Evolutionary conservation across 2,113 vertebrate species (phyloP), one percentile per base, ranked within the genome.

Genomic region (Indri indri): DNA sequence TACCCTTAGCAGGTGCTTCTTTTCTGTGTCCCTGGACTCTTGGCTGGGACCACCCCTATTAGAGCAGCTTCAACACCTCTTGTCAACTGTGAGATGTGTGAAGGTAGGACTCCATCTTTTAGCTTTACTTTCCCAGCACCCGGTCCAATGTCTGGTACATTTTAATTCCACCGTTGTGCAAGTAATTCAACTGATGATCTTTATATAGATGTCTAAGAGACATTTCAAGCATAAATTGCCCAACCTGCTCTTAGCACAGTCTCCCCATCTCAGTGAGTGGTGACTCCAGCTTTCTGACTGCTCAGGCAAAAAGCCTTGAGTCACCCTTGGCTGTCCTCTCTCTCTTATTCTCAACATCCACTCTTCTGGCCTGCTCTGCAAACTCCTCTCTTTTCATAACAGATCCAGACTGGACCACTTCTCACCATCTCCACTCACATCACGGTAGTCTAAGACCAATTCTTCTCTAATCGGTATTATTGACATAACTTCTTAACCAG

Each of bases 321-420:
- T 54, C 47, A 90, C 14, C 12, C 3, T 52, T 8, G 11, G 17
- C 10, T 40, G 25, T n/a, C 27, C 20, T 37, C 16, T 47, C 37
- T 88, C 12, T 66, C 16, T 16, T 57, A 7, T 27, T 7, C 2
- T 4, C 20, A 13, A 47, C 22, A 22, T 34, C 8, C 6, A 42
- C 1, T 54, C 3, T 8, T 45, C 34, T 34, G 32, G 22, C 22
- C 9, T 47, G 30, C 6, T 1, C 22, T 80, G 5, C 0, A 25
- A 66, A 40, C 6, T 34, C 11, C 5, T 27, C 54, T 59, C 13
- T 66, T 50, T 23, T 71, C 32, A 17, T 20, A 63, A 1, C 2
- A 30, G 11, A n/a, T 10, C n/a, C 20, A 32, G 3, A n/a, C 59
- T 11, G 42, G 37, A 70, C 37, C 8, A 23, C 85, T 59, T 54